These are phyloP conservation scores for Apodemus speciosus DNA, from an alignment of 2,113 vertebrate species.

Conservation along the genomic window DNA sequence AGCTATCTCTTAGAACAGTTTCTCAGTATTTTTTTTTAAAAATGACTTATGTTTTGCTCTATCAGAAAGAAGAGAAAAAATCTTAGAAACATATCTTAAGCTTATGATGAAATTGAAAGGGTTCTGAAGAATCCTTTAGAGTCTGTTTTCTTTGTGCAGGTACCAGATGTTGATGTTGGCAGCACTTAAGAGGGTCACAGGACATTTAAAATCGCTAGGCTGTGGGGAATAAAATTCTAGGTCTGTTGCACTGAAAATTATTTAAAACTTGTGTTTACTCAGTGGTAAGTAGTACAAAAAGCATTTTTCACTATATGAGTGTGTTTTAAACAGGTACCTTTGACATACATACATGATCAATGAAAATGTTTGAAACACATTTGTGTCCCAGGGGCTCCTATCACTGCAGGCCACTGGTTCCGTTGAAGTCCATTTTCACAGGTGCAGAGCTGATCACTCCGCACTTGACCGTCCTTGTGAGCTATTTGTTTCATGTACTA, in stretches of 20 bases:
- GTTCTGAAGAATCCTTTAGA: conserved; percentile 70
- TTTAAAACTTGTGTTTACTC: conserved; percentile 71
- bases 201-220: conserved; percentile 73
- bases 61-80: conserved; percentile 48
- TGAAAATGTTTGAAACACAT: conserved; percentile 61
- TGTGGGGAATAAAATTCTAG: conserved; percentile 76
- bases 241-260: conserved; percentile 74
- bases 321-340: conserved; percentile 46
- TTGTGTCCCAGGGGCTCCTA: conserved; percentile 19
- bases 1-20: conserved; percentile 27
- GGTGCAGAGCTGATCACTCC: conserved; percentile 35
- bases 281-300: conserved; percentile 73
- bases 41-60: conserved; percentile 37
- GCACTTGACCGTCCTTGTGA: neutral
- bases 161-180: conserved; percentile 85
- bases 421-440: conserved; percentile 44
- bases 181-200: conserved; percentile 78
- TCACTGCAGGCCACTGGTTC: conserved; percentile 26
- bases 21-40: neutral
- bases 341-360: conserved; percentile 58
- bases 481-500: neutral
- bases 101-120: conserved; percentile 72
- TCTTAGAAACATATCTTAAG: conserved; percentile 76
- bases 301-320: conserved; percentile 49
- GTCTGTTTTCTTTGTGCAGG: conserved; percentile 78